Base-by-base conservation (phyloP, 2,113 vertebrate species). In the Ramphastos sulfuratus region DNA sequence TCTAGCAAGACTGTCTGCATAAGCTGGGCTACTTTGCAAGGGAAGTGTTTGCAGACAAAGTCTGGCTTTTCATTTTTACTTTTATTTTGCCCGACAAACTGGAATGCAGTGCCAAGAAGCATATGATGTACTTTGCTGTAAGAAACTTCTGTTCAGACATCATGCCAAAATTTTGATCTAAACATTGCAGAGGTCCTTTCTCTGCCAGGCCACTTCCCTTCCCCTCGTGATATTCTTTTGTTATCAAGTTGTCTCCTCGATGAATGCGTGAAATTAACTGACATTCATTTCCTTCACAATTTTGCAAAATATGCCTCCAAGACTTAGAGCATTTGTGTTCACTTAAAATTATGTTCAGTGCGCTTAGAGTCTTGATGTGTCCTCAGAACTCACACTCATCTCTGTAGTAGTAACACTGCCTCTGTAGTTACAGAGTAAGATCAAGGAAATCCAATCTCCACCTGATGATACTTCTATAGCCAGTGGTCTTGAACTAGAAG, bases 171-270 rank as follows among this genome's bases (percentile, higher is more conserved):
- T 80, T 85, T 90, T 92, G 31, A 89, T 84, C 44, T 55, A 81
- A 91, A 73, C 39, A 69, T 71, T 79, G n/a, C 60, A 86, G 77
- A 91, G 39, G n/a, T 28, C 8, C 23, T 58, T 86, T n/a, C 16
- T 82, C 33, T 82, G 48, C 77, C 82, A 90, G 70, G 56, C 30
- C 9, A 2, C 61, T n/a, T 83, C 55, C 54, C 56, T 91, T 95
- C 48, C 23, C n/a, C 44, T 96, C 77, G 90, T 44, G 30, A 76
- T 89, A 88, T 59, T 88, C 35, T 61, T 95, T 81, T 85, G 66
- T 91, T 78, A 91, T 61, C 44, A 85, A 74, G 37, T 73, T 52
- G 58, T 70, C 56, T 76, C 35, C 67, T 93, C 59, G 92, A 92
- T 70, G 56, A 72, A 85, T 30, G 33, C 73, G 66, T 50, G 44